These are phyloP conservation scores for Eretmochelys imbricata DNA, from an alignment of 2,113 vertebrate species.

Conservation along the genomic window DNA sequence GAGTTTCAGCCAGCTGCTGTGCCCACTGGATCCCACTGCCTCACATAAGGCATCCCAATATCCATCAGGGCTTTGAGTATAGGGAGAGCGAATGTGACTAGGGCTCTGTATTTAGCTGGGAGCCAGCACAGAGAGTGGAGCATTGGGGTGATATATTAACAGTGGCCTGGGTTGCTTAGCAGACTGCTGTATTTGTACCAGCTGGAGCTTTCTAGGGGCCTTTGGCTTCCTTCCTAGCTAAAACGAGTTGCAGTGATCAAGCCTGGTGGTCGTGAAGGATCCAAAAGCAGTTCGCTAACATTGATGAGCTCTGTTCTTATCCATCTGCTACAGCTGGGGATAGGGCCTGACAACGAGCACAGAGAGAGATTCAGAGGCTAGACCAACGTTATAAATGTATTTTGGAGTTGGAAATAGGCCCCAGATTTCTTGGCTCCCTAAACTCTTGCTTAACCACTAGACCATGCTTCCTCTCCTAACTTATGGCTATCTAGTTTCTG, in stretches of 20 bases:
- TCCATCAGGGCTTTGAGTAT: background rate
- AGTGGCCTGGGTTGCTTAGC: background rate
- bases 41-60: background rate
- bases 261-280: background rate
- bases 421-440: background rate
- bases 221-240: background rate
- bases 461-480: background rate
- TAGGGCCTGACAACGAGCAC: background rate
- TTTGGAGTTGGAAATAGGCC: background rate
- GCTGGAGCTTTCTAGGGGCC: background rate
- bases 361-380: accelerated
- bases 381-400: background rate
- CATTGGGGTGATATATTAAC: background rate
- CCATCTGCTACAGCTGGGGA: too few relatives aligned
- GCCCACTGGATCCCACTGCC: background rate
- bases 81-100: background rate
- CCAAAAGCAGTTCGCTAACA: background rate
- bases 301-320: background rate
- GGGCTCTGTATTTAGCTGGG: background rate
- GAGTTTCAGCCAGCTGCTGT: background rate
- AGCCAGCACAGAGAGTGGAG: background rate
- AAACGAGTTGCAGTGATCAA: background rate
- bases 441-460: background rate
- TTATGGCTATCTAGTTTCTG: too few relatives aligned
- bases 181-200: background rate